Evolutionary conservation across 2,797 vertebrate genomes (phyloP).

Genomic region (Enteromius afrohamiltoni): DNA sequence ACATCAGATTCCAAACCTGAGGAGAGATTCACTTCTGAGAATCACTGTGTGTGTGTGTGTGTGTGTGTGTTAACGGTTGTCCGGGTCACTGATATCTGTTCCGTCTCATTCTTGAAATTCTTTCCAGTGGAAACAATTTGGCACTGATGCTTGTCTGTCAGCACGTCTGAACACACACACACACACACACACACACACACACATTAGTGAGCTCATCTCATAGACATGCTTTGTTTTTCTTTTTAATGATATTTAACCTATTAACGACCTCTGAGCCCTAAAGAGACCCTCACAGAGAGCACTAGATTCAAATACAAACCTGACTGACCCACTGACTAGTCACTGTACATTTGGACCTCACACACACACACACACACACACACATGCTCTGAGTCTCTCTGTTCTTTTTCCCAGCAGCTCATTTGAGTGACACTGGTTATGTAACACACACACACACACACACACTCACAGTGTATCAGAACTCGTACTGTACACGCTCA

Average conservation of each 20-base stretch:
- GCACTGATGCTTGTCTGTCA: conserved; percentile 80
- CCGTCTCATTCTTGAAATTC: conserved; percentile 82
- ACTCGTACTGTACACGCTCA: not conserved
- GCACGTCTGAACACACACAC: conserved; percentile 71
- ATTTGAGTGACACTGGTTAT: not conserved
- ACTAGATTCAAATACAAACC: not conserved
- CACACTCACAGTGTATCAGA: not conserved
- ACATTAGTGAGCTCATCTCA: not conserved
- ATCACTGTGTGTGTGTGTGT: conserved; percentile 16
- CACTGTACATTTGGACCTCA: not conserved
- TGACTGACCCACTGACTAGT: not conserved
- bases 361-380: not conserved
- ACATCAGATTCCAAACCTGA: not conserved
- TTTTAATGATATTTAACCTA: not conserved
- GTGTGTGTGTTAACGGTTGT: conserved; percentile 55
- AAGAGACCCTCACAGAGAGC: not conserved
- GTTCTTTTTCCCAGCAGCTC: not conserved
- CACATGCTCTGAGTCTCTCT: not conserved
- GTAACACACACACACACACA: not conserved
- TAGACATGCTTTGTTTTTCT: not conserved
- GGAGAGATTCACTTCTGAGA: not conserved
- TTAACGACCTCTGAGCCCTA: not conserved
- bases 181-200: conserved; percentile 40
- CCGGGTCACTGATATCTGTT: conserved; percentile 81
- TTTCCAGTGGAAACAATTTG: conserved; percentile 86